These are phyloP conservation scores for Nudaria mundana DNA, from an alignment of 2,888 invertebrate genomes.

Conservation along the genomic window DNA sequence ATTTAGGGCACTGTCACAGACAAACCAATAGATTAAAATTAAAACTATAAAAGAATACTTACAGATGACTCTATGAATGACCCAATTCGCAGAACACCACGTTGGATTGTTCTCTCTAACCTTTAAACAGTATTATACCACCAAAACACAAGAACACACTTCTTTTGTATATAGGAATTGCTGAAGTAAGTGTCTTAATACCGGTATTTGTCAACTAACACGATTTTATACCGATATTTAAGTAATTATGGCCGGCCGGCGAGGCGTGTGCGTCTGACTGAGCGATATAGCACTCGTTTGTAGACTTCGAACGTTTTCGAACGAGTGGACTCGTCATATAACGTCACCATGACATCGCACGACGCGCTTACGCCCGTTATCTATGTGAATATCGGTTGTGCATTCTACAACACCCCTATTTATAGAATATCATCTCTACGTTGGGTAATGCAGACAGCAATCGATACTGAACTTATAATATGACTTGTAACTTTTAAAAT, in stretches of 20 bases:
- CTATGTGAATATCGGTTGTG: conserved; percentile 11
- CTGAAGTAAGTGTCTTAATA: conserved; percentile 9
- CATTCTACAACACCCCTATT: conserved; percentile 17
- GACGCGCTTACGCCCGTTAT: conserved; percentile 58
- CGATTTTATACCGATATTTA: conserved; percentile 29
- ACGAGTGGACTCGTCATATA: conserved; percentile 40
- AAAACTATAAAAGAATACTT: conserved; percentile 26
- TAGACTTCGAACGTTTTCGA: conserved; percentile 34
- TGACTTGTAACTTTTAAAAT: conserved; percentile 2
- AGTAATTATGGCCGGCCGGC: conserved; percentile 51
- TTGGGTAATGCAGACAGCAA: conserved; percentile 9
- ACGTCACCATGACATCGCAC: conserved; percentile 59
- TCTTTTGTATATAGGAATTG: conserved; percentile 15
- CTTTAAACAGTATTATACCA: conserved; percentile 33
- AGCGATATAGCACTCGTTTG: conserved; percentile 37
- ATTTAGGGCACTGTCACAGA: background rate
- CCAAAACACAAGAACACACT: conserved; percentile 22
- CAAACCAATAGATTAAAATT: too few species aligned
- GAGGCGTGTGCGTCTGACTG: conserved; percentile 44
- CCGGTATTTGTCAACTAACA: conserved; percentile 17
- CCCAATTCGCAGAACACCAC: conserved; percentile 46
- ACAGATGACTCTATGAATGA: conserved; percentile 44
- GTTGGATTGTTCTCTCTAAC: conserved; percentile 39
- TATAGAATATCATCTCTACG: conserved; percentile 6
- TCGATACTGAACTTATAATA: conserved; percentile 10